Conservation (phyloP, 2,797 vertebrate genomes). For the Anabas testudineus region DNA sequence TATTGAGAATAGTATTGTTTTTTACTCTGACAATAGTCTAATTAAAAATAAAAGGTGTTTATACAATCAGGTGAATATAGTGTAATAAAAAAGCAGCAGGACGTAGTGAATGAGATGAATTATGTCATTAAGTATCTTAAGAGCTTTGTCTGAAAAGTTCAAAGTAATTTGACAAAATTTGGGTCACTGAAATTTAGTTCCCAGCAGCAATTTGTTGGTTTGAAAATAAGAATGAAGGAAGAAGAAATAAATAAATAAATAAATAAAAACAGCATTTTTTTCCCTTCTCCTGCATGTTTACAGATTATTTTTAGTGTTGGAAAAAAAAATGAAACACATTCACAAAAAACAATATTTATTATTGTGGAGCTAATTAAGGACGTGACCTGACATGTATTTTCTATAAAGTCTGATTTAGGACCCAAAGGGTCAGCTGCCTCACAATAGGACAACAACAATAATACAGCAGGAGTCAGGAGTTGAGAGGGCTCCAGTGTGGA, state of each 20-base stretch:
- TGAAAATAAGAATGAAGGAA: constrained; percentile 57
- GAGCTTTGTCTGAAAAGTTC: constrained; percentile 79
- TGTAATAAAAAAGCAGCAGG: constrained; percentile 41
- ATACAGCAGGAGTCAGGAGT: constrained; percentile 72
- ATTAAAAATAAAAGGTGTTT: constrained; percentile 74
- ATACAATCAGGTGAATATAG: constrained; percentile 69
- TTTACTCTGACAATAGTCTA: constrained; percentile 57
- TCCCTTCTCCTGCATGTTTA: constrained; percentile 55
- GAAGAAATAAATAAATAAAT: constrained; percentile 65
- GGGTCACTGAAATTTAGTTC: constrained; percentile 77
- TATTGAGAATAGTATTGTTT: constrained; percentile 37
- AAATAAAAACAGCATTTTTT: constrained; percentile 50
- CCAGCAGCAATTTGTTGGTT: constrained; percentile 69
- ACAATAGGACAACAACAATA: constrained; percentile 72
- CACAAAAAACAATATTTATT: constrained; percentile 68
- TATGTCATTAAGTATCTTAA: constrained; percentile 47
- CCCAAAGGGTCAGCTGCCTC: constrained; percentile 74
- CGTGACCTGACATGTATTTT: constrained; percentile 72
- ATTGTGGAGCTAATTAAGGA: constrained; percentile 76
- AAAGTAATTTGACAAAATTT: constrained; percentile 80
- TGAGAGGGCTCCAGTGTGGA: constrained; percentile 72
- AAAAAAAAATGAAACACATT: constrained; percentile 62
- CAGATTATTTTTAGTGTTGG: constrained; percentile 54
- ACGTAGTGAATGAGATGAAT: constrained; percentile 42
- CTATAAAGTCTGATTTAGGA: constrained; percentile 60